A percentile compares a stretch with the other conserved stretches of the same genome.
phyloP scores from a whole-genome alignment of 2,888 invertebrate species.

The Lepidocyrtinus sp. region DNA sequence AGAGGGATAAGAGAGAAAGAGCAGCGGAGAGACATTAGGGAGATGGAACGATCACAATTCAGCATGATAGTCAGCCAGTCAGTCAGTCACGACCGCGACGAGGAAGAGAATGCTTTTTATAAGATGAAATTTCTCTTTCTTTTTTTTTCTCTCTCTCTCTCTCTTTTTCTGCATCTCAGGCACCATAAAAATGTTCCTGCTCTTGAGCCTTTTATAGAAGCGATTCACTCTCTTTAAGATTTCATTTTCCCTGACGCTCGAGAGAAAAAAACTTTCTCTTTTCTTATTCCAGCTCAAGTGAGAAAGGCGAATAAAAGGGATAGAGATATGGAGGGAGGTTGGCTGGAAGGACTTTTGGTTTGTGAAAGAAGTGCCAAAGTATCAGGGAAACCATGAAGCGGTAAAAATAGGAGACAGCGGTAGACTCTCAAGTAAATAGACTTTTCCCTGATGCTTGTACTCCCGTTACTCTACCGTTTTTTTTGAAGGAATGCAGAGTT shows the following conservation, averaged over 20 bases:
- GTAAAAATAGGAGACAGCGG: conserved; percentile 14
- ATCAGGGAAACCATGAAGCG: conserved; percentile 43
- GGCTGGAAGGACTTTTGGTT: conserved; percentile 32
- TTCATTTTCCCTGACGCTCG: conserved; percentile 27
- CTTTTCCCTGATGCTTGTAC: not conserved
- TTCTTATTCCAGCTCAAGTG: conserved; percentile 28
- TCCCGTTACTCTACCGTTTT: not conserved
- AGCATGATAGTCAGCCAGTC: conserved; percentile 14
- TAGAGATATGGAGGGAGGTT: conserved; percentile 21
- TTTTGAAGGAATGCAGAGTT: not conserved
- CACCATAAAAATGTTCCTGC: not conserved
- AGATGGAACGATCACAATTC: conserved; percentile 36
- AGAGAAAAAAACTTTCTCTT: conserved; percentile 24
- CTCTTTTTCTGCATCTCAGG: not conserved
- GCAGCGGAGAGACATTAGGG: conserved; percentile 36
- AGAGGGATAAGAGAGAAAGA: conserved; percentile 1
- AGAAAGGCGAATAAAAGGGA: conserved; percentile 20
- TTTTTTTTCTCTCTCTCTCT: not conserved
- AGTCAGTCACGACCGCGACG: conserved; percentile 18
- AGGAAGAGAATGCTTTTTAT: conserved; percentile 27
- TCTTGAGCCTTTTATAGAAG: not conserved
- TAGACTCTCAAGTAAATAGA: not conserved
- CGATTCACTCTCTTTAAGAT: conserved; percentile 1
- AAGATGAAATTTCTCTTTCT: conserved; percentile 27
- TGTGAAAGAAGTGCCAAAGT: conserved; percentile 21